These are phyloP conservation scores for Trochalopteron elliotii DNA, from an alignment of 2,113 vertebrate genomes.

Conservation along the genomic window DNA sequence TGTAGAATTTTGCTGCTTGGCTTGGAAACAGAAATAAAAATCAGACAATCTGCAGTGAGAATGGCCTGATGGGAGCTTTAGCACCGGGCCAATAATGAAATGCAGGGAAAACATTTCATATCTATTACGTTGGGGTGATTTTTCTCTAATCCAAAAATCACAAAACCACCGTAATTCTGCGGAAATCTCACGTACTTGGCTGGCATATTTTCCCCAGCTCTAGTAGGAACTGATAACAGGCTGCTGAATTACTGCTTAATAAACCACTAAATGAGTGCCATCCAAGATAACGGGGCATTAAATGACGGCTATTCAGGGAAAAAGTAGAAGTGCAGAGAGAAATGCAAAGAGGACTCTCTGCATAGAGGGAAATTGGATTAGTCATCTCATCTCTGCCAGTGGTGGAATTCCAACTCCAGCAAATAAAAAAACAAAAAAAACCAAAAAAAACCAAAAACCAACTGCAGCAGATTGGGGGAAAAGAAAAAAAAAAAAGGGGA, in stretches of 20 bases:
- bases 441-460: background rate
- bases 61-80: background rate
- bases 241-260: slow-evolving; percentile 60
- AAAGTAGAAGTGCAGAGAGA: slow-evolving; percentile 13
- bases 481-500: background rate
- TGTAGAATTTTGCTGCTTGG: background rate
- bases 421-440: background rate
- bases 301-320: slow-evolving; percentile 9
- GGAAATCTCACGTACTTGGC: background rate
- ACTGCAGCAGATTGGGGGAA: background rate
- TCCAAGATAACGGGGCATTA: slow-evolving; percentile 50
- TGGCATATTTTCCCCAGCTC: background rate
- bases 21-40: background rate
- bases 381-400: background rate
- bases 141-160: slow-evolving; percentile 39
- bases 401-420: background rate
- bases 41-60: background rate
- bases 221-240: slow-evolving; percentile 17
- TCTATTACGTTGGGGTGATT: background rate
- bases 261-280: slow-evolving; percentile 53
- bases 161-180: slow-evolving; percentile 16
- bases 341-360: background rate
- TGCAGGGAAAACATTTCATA: background rate
- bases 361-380: slow-evolving; percentile 27
- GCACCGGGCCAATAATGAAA: background rate